These are phyloP conservation scores for Drymonia ruficornis DNA, from an alignment of 2,888 invertebrate species.

Conservation along the genomic window DNA sequence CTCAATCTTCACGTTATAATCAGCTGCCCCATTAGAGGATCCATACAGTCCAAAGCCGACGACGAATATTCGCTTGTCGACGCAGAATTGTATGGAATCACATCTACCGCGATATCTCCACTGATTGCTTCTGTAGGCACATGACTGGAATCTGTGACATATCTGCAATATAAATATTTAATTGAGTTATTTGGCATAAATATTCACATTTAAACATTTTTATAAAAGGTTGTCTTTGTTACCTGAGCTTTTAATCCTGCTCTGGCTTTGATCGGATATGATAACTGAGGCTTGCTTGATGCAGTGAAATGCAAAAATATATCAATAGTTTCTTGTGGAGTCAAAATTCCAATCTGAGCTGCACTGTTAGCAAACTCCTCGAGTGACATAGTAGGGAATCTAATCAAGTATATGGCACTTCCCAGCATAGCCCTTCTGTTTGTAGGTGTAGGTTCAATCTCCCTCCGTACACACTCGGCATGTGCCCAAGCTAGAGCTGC, in stretches of 20 bases:
- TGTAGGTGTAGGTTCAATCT: constrained; percentile 91
- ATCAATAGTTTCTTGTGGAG: constrained; percentile 96
- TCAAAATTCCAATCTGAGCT: constrained; percentile 96
- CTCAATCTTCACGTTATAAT: constrained; percentile 97
- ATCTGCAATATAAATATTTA: constrained; percentile 81
- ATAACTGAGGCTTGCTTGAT: constrained; percentile 91
- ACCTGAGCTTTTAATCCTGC: constrained; percentile 96
- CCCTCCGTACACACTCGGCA: constrained; percentile 94
- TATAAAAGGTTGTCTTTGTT: constrained; percentile 21
- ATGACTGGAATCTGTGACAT: constrained; percentile 98
- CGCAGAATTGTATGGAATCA: constrained; percentile 98
- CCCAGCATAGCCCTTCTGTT: constrained; percentile 92
- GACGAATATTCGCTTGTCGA: constrained; percentile 97
- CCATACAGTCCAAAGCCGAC: constrained; percentile 98
- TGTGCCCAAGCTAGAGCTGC: constrained; percentile 97
- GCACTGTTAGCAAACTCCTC: constrained; percentile 97
- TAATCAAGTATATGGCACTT: constrained; percentile 92
- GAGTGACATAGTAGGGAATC: constrained; percentile 97
- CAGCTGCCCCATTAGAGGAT: constrained; percentile 97
- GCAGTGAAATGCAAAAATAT: constrained; percentile 98
- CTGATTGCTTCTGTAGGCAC: constrained; percentile 98
- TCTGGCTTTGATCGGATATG: constrained; percentile 93
- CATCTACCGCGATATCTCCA: constrained; percentile 98
- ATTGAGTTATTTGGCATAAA: not conserved
- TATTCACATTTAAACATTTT: not conserved